phyloP scores from a whole-genome alignment of 2,797 vertebrate species.

The Tauraco hartlaubi region DNA sequence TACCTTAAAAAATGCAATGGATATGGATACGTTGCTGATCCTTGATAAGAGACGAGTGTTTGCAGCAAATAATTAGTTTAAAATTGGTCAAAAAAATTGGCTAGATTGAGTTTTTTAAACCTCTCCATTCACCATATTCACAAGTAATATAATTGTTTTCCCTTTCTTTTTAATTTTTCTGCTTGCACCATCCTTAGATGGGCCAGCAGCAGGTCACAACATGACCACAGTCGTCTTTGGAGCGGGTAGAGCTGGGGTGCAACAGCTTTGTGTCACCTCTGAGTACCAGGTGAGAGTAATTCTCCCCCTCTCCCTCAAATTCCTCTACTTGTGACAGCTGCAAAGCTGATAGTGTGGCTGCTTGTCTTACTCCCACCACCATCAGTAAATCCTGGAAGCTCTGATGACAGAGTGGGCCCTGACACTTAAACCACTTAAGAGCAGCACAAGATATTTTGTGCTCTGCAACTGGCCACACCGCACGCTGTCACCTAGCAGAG shows the following conservation, averaged over 20 bases:
- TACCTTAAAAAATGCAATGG: slow-evolving; percentile 73
- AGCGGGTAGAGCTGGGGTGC: accelerated
- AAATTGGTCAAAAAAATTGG: slow-evolving; percentile 33
- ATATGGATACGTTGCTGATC: slow-evolving; percentile 78
- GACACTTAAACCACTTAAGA: neutral
- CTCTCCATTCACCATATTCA: neutral
- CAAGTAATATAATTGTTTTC: neutral
- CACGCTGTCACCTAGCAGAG: neutral
- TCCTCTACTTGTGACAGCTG: neutral
- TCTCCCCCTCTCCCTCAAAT: neutral
- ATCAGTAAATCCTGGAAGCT: neutral
- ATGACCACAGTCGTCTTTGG: neutral
- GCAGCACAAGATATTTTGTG: neutral
- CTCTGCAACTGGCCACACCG: accelerated
- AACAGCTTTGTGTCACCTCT: neutral
- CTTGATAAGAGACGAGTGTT: slow-evolving; percentile 77
- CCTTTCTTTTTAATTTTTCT: neutral
- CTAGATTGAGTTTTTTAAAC: slow-evolving; percentile 4
- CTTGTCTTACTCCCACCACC: neutral
- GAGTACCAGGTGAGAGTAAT: neutral
- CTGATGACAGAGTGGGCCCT: neutral
- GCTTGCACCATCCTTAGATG: neutral
- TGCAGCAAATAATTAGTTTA: slow-evolving; percentile 37
- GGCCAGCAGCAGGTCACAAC: accelerated
- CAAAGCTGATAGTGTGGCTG: neutral